Percentiles rank a stretch among this genome's conserved stretches.
phyloP scores from a whole-genome alignment of 1,140 invertebrate genomes.

The Diorhabda sublineata region DNA sequence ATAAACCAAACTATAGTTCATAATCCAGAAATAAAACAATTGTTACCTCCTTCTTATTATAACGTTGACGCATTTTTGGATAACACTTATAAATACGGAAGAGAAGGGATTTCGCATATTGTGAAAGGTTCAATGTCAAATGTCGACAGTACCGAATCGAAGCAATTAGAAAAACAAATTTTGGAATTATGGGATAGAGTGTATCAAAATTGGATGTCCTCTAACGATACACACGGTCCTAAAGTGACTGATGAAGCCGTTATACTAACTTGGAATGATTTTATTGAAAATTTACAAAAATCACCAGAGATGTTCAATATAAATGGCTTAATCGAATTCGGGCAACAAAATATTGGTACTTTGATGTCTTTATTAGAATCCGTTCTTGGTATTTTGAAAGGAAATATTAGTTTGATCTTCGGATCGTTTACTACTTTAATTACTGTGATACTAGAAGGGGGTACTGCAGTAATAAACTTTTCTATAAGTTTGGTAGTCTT shows the following conservation, averaged over 20 bases:
- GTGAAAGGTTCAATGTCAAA: slow-evolving; percentile 74
- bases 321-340: slow-evolving; percentile 71
- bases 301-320: slow-evolving; percentile 74
- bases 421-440: slow-evolving; percentile 80
- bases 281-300: slow-evolving; percentile 67
- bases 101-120: slow-evolving; percentile 76
- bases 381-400: slow-evolving; percentile 86
- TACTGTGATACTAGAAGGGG: slow-evolving; percentile 85
- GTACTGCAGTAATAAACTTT: slow-evolving; percentile 90
- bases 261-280: slow-evolving; percentile 64
- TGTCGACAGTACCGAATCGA: slow-evolving; percentile 75
- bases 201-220: slow-evolving; percentile 87
- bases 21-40: slow-evolving; percentile 76
- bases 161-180: slow-evolving; percentile 84
- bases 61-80: slow-evolving; percentile 82
- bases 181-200: slow-evolving; percentile 89
- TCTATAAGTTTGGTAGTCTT: slow-evolving; percentile 91
- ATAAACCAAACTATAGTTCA: slow-evolving; percentile 86
- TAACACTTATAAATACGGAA: slow-evolving; percentile 87
- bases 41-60: slow-evolving; percentile 71
- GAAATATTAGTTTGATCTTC: slow-evolving; percentile 89
- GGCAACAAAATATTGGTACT: slow-evolving; percentile 89
- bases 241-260: slow-evolving; percentile 65
- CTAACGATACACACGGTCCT: slow-evolving; percentile 58
- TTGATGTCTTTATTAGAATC: slow-evolving; percentile 86